These are phyloP conservation scores for Machimus rusticus DNA, from an alignment of 2,888 invertebrate species.

Conservation along the genomic window DNA sequence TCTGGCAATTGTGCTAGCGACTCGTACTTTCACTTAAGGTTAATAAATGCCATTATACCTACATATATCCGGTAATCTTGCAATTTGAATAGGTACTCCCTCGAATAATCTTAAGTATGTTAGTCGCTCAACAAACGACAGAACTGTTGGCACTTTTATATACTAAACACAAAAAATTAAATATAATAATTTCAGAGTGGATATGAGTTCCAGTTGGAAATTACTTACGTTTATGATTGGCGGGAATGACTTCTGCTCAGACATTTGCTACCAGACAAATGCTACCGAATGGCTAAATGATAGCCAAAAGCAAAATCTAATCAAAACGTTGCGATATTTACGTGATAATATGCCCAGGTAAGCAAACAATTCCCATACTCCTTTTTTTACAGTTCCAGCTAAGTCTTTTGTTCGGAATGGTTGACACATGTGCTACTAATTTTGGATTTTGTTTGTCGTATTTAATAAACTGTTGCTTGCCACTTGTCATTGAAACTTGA, in stretches of 20 bases:
- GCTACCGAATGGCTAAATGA: constrained; percentile 58
- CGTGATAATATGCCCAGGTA: constrained; percentile 66
- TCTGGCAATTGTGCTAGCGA: background rate
- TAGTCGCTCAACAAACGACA: background rate
- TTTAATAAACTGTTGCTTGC: background rate
- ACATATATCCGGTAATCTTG: background rate
- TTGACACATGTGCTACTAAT: background rate
- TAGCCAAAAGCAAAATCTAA: constrained; percentile 61
- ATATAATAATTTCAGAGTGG: constrained; percentile 54
- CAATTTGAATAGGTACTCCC: background rate
- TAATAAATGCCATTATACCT: constrained; percentile 30
- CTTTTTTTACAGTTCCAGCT: background rate
- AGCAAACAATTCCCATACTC: constrained; percentile 51
- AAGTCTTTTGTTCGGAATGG: too few species aligned
- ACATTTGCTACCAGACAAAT: constrained; percentile 63
- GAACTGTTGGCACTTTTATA: background rate
- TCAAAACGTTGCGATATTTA: constrained; percentile 62
- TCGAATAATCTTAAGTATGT: background rate
- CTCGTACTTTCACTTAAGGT: constrained; percentile 36
- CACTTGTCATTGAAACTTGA: constrained; percentile 18
- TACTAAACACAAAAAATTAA: background rate
- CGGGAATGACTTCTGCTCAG: constrained; percentile 66
- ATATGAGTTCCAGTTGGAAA: constrained; percentile 69
- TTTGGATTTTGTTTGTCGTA: background rate
- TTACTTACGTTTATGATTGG: constrained; percentile 67